phyloP scores from a whole-genome alignment of 2,797 vertebrate genomes.

The Argyrosomus regius region DNA sequence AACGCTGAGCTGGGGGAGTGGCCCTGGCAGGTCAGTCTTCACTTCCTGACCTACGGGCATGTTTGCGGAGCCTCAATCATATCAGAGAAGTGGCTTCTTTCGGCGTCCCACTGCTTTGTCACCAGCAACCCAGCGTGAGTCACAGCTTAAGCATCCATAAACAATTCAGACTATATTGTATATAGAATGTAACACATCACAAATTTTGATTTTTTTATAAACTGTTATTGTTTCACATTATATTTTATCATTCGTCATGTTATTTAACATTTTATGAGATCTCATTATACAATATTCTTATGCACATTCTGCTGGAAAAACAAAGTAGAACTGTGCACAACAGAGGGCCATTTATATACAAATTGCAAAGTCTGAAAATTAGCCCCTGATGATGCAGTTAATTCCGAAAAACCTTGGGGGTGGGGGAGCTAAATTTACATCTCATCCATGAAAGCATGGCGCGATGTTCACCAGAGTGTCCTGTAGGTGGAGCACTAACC shows the following conservation, averaged over 20 bases:
- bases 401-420: conserved; percentile 44
- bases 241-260: conserved; percentile 46
- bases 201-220: conserved; percentile 1
- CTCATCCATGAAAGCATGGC: conserved; percentile 17
- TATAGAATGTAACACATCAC: neutral
- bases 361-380: conserved; percentile 59
- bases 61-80: conserved; percentile 87
- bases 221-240: conserved; percentile 14
- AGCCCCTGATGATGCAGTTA: conserved; percentile 58
- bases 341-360: conserved; percentile 52
- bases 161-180: neutral
- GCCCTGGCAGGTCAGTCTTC: conserved; percentile 90
- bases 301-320: conserved; percentile 13
- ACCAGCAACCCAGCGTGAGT: conserved; percentile 70
- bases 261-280: conserved; percentile 38
- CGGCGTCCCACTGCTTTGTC: conserved; percentile 86
- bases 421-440: conserved; percentile 36
- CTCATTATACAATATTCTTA: conserved; percentile 29
- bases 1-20: conserved; percentile 87
- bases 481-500: conserved; percentile 86
- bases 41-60: conserved; percentile 71
- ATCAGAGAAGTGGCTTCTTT: conserved; percentile 84
- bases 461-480: conserved; percentile 50
- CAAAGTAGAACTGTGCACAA: conserved; percentile 34
- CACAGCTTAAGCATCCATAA: neutral